Evolutionary conservation across 2,113 vertebrate genomes (phyloP), one percentile per base, ranked within the genome.

Genomic region (Phodopus roborovskii): DNA sequence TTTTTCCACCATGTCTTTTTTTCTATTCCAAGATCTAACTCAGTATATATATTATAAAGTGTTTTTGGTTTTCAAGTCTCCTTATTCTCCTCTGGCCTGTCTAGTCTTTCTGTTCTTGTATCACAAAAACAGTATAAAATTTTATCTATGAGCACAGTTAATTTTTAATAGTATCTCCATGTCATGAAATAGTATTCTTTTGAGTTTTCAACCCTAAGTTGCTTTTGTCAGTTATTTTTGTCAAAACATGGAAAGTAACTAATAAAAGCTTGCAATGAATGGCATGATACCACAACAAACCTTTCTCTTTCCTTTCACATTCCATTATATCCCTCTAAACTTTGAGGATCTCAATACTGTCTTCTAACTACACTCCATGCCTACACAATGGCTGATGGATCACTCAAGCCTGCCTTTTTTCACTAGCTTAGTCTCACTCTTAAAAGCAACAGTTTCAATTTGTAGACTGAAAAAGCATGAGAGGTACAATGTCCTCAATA

Each of bases 1-100:
- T 89, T 86, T 95, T 82, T 66, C 16, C 50, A 93, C 24, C 79
- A 94, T 39, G n/a, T 88, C n/a, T 48, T 79, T 83, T 83, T 90
- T 88, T 88, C 85, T 64, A n/a, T 70, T 84, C 36, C 20, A 96
- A 82, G 56, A 91, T 56, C 26, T 70, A 77, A 83, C 48, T 62
- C 33, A 94, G 86, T 78, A 62, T 77, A 62, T 77, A 94, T 36
- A 95, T 50, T 88, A 36, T 39, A 92, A 0, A 26, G 58, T 39
- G 87, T n/a, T 45, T 92, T 91, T 58, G 84, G 33, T 42, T 28
- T 60, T 91, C 81, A 91, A 17, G 58, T 88, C 62, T 77, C 39
- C 13, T 92, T 83, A 95, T 81, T 78, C 42, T 86, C 10, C 78
- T 88, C 39, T 94, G 48, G 36, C 81, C 42, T 85, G 4, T 28